Percentiles rank a stretch among this genome's conserved stretches.
Conservation (phyloP, 2,888 invertebrate species). For the Exocentrus adspersus region DNA sequence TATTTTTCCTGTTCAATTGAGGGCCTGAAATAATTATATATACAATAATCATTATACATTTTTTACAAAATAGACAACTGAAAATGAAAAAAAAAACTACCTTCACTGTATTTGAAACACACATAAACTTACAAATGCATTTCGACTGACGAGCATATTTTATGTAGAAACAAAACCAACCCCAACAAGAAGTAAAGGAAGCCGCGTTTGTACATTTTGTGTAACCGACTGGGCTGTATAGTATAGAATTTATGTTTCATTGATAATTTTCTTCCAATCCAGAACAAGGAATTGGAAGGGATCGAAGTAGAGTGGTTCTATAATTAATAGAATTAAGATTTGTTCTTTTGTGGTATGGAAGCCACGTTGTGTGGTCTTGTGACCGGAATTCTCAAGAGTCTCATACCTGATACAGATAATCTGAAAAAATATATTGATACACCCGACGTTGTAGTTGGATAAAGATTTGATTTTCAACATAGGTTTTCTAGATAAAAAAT, state of each 20-base stretch:
- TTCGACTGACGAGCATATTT: neutral
- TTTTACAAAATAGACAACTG: too few species aligned
- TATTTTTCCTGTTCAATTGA: too few species aligned
- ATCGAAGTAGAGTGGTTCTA: slow-evolving; percentile 40
- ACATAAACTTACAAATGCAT: neutral
- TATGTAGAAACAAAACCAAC: neutral
- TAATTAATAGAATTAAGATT: slow-evolving; percentile 52
- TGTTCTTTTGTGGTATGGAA: slow-evolving; percentile 44
- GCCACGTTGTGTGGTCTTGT: slow-evolving; percentile 33
- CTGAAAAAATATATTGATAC: slow-evolving; percentile 32
- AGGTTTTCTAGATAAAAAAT: too few species aligned
- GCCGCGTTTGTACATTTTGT: neutral
- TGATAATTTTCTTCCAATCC: slow-evolving; percentile 4
- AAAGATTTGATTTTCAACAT: too few species aligned
- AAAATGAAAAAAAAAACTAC: too few species aligned
- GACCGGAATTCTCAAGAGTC: slow-evolving; percentile 41
- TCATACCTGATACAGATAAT: slow-evolving; percentile 41
- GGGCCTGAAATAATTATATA: too few species aligned
- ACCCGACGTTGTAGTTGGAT: neutral
- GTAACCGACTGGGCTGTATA: neutral
- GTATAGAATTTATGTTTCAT: slow-evolving; percentile 6
- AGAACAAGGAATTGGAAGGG: slow-evolving; percentile 30
- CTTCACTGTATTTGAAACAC: too few species aligned
- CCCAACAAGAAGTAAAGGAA: neutral
- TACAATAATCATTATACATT: too few species aligned